Percentiles rank a stretch among this genome's conserved stretches.
phyloP scores from a whole-genome alignment of 2,797 vertebrate genomes.

The Microctenopoma lineatum region DNA sequence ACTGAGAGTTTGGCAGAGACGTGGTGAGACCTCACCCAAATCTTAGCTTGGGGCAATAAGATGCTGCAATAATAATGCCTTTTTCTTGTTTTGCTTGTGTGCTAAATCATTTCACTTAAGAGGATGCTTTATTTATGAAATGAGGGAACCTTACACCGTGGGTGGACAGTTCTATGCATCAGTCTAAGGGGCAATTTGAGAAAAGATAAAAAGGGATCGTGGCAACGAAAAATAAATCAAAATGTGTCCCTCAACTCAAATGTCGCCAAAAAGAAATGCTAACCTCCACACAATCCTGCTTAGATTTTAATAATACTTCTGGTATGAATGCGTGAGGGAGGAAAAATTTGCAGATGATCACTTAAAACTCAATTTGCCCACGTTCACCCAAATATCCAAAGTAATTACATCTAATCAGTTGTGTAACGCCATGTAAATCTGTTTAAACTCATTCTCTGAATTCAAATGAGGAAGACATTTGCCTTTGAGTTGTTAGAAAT shows the following conservation, averaged over 20 bases:
- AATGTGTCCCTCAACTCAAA: slow-evolving; percentile 22
- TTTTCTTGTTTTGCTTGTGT: slow-evolving; percentile 45
- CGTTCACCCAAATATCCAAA: slow-evolving; percentile 37
- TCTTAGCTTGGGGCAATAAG: slow-evolving; percentile 55
- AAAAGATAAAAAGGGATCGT: slow-evolving; percentile 49
- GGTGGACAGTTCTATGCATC: slow-evolving; percentile 35
- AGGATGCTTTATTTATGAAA: slow-evolving; percentile 72
- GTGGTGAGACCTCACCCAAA: slow-evolving; percentile 48
- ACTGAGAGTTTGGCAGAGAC: slow-evolving; percentile 29
- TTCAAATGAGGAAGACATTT: slow-evolving; percentile 57
- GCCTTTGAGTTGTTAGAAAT: slow-evolving; percentile 58
- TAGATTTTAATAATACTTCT: slow-evolving; percentile 15
- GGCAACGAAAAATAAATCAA: slow-evolving; percentile 32
- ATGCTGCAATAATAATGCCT: slow-evolving; percentile 49
- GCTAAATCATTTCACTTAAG: slow-evolving; percentile 62
- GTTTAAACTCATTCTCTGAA: slow-evolving; percentile 34
- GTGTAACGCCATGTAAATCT: slow-evolving; percentile 39
- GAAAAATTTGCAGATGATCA: slow-evolving; percentile 24
- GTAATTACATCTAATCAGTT: slow-evolving; percentile 56
- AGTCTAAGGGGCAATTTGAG: slow-evolving; percentile 49
- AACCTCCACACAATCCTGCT: slow-evolving; percentile 29
- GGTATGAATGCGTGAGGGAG: slow-evolving; percentile 1
- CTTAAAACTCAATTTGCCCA: slow-evolving; percentile 47
- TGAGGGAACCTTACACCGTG: slow-evolving; percentile 44
- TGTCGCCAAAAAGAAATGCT: slow-evolving; percentile 30